Conservation (phyloP, 2,113 vertebrate species). For the Cavia porcellus region DNA sequence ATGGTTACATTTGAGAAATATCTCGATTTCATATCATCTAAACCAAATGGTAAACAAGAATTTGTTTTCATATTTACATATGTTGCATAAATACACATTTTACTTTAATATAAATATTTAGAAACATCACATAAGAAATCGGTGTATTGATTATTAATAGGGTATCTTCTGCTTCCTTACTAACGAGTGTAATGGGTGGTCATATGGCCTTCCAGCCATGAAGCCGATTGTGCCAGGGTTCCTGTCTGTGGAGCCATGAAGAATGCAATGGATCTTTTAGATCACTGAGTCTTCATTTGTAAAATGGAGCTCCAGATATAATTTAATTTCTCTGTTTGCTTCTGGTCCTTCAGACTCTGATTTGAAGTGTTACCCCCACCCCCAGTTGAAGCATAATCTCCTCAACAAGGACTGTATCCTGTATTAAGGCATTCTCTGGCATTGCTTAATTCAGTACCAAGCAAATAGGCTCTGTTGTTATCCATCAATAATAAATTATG, state of each 20-base stretch:
- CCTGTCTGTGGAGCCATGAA: neutral
- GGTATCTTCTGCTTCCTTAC: neutral
- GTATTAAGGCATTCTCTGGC: neutral
- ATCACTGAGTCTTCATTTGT: neutral
- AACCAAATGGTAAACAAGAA: neutral
- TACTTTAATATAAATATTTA: constrained; percentile 11
- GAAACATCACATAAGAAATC: neutral
- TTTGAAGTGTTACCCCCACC: neutral
- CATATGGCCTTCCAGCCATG: neutral
- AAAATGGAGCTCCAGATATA: neutral
- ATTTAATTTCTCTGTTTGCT: neutral
- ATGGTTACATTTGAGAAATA: neutral
- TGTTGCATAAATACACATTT: neutral
- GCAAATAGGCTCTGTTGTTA: neutral
- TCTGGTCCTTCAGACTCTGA: constrained; percentile 26
- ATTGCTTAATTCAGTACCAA: neutral
- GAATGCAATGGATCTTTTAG: neutral
- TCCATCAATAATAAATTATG: neutral
- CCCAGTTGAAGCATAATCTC: neutral
- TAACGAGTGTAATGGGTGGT: neutral
- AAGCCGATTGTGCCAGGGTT: neutral
- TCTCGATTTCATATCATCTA: neutral
- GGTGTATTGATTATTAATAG: neutral
- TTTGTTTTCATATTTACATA: neutral
- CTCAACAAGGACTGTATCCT: neutral